Base-by-base conservation (phyloP, 2,113 vertebrate genomes). In the Athene cunicularia region DNA sequence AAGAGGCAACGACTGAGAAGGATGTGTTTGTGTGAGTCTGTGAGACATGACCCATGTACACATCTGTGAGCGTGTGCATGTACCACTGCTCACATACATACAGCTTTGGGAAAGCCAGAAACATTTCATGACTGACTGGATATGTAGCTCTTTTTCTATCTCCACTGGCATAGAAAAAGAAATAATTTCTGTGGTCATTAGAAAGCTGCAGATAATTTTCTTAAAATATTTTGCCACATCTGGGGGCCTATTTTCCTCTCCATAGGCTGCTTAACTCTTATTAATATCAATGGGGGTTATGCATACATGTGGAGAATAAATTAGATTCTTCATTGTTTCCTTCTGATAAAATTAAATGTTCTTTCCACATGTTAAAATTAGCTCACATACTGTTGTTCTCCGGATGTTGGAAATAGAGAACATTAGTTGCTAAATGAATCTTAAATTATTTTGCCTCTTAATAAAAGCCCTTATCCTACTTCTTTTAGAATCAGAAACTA, bases 271-370 rank as follows among this genome's bases (percentile, higher is more conserved):
- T 97, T 96, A 96, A 92, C 71, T 94, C 97, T 90, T 95, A 98
- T 88, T 91, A 96, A 84, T 81, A 97, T 97, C 71, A 53, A 91
- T 91, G 91, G 81, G 79, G 66, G 62, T 96, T 95, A 93, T 75
- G 86, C 84, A 95, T 50, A 62, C 96, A 96, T 83, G 59, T 91
- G 96, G 86, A 95, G 93, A 88, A 94, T 76, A 95, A 96, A 96
- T 88, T 88, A 91, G 80, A 67, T 47, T 17, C 75, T 89, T 86
- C 91, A 77, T 90, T 91, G 81, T 93, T 97, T 96, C 80, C 94
- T 93, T 96, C 81, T 86, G 90, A 92, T 97, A 98, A 98, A 97
- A 97, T 97, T 84, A 97, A 88, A 95, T 86, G 52, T 92, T 97
- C 91, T 88, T 94, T 91, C 91, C 89, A 91, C 73, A 50, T 96